Evolutionary conservation across 2,113 vertebrate species (phyloP).

Genomic region (Ailurus styani): DNA sequence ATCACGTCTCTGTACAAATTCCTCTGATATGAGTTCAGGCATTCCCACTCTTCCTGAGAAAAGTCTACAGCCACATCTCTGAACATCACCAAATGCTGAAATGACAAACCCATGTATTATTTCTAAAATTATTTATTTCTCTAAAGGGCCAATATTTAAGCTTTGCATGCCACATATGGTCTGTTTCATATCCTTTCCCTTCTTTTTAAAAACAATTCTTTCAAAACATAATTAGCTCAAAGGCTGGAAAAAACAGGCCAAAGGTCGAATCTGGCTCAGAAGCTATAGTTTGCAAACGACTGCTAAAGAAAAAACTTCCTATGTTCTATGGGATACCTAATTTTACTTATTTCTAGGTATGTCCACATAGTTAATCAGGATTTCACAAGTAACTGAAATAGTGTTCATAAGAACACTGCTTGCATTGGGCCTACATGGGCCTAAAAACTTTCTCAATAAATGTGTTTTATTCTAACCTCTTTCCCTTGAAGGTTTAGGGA

Average conservation of each 20-base stretch:
- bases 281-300: neutral
- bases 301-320: neutral
- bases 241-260: neutral
- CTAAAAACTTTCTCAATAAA: neutral
- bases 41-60: slow-evolving; percentile 72
- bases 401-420: neutral
- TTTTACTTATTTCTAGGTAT: neutral
- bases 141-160: neutral
- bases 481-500: neutral
- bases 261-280: neutral
- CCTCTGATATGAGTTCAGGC: slow-evolving; percentile 55
- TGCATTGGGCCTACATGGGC: neutral
- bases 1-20: slow-evolving; percentile 69
- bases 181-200: neutral
- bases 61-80: slow-evolving; percentile 68
- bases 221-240: neutral
- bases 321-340: neutral
- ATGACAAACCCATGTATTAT: slow-evolving; percentile 22
- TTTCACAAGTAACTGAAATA: neutral
- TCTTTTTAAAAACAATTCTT: neutral
- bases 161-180: neutral
- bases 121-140: neutral
- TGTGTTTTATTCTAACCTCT: neutral
- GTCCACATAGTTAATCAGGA: neutral
- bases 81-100: slow-evolving; percentile 69